Conservation (phyloP, 2,797 vertebrate species). For the Pseudochaenichthys georgianus region DNA sequence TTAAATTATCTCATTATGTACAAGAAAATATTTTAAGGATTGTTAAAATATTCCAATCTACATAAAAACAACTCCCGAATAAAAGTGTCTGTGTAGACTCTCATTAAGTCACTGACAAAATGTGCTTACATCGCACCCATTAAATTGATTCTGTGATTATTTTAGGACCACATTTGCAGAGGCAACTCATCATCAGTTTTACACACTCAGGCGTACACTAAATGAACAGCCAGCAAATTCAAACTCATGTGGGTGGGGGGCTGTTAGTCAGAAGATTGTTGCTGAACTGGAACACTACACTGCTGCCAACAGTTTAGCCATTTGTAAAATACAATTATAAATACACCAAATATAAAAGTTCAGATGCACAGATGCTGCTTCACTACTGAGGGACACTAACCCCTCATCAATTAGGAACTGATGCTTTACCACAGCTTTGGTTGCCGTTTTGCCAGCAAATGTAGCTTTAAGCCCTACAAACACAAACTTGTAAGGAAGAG, state of each 20-base stretch:
- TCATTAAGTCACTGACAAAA: slow-evolving; percentile 45
- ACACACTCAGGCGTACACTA: slow-evolving; percentile 41
- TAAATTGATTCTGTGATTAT: slow-evolving; percentile 63
- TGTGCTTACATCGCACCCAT: slow-evolving; percentile 33
- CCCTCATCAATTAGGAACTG: neutral
- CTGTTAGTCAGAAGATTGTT: slow-evolving; percentile 37
- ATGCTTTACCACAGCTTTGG: neutral
- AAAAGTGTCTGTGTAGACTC: slow-evolving; percentile 27
- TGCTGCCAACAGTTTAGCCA: slow-evolving; percentile 27
- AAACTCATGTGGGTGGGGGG: slow-evolving; percentile 21
- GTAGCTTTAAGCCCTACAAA: neutral
- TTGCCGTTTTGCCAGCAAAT: neutral
- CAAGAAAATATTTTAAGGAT: slow-evolving; percentile 20
- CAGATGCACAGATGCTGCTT: neutral
- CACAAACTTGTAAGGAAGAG: neutral
- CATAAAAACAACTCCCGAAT: slow-evolving; percentile 23
- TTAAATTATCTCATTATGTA: slow-evolving; percentile 27
- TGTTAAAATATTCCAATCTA: slow-evolving; percentile 36
- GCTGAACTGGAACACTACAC: slow-evolving; percentile 32
- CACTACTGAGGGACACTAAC: slow-evolving; percentile 3
- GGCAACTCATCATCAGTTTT: slow-evolving; percentile 47
- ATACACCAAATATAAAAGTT: slow-evolving; percentile 19
- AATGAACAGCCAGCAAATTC: slow-evolving; percentile 50
- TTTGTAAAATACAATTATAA: slow-evolving; percentile 34
- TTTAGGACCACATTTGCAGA: slow-evolving; percentile 55